These are phyloP conservation scores for Volucella inanis DNA, from an alignment of 2,888 invertebrate genomes.

Conservation along the genomic window DNA sequence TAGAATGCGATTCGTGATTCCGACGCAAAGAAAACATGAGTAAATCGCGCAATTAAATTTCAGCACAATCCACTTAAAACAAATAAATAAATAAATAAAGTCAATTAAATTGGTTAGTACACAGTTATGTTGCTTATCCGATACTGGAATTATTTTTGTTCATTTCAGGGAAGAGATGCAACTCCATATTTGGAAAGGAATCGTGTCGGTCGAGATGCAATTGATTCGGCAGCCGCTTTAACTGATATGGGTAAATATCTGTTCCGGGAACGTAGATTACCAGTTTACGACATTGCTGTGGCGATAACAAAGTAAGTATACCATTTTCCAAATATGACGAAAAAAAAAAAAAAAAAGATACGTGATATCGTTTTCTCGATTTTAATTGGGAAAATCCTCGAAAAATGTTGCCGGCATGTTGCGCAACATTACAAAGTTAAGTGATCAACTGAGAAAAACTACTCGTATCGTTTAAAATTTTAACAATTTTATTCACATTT, in stretches of 20 bases:
- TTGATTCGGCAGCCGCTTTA: conserved; percentile 96
- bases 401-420: conserved; percentile 21
- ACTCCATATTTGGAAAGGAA: conserved; percentile 97
- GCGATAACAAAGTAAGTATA: conserved; percentile 96
- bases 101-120: conserved; percentile 40
- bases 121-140: not conserved
- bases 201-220: conserved; percentile 95
- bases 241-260: conserved; percentile 99
- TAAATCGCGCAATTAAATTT: conserved; percentile 31
- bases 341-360: conserved; percentile 11
- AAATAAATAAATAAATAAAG: not conserved
- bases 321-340: conserved; percentile 22
- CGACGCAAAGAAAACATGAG: conserved; percentile 13
- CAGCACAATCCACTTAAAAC: conserved; percentile 26
- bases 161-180: conserved; percentile 92
- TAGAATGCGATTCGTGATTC: conserved; percentile 5
- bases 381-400: conserved; percentile 59
- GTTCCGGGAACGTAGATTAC: conserved; percentile 95
- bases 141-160: conserved; percentile 51
- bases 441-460: conserved; percentile 21
- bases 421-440: conserved; percentile 21
- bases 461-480: conserved; percentile 20
- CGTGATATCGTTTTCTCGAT: conserved; percentile 23
- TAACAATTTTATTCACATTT: conserved; percentile 32
- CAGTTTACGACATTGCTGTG: conserved; percentile 97